These are phyloP conservation scores for Cydia pomonella DNA, from an alignment of 1,140 invertebrate species.

Conservation along the genomic window DNA sequence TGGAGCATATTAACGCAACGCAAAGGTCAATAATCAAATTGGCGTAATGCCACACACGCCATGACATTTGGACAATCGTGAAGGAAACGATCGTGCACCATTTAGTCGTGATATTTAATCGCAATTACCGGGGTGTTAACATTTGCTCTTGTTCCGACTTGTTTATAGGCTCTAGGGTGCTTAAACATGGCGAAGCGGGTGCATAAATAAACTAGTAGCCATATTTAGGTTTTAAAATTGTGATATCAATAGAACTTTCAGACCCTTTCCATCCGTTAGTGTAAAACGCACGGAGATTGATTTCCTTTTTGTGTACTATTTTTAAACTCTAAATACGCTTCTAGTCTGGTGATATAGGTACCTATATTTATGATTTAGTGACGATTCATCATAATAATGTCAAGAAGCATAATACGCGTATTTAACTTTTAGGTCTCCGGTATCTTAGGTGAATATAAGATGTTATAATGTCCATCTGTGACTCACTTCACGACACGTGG, in stretches of 20 bases:
- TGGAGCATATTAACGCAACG: neutral
- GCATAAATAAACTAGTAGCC: neutral
- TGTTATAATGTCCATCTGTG: too few relatives aligned
- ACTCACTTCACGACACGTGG: too few relatives aligned
- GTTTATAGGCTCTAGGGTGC: neutral
- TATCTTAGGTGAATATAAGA: too few relatives aligned
- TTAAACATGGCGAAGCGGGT: neutral
- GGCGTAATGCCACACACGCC: slow-evolving; percentile 24
- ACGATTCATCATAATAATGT: too few relatives aligned
- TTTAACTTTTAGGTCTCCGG: too few relatives aligned
- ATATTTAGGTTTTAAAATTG: neutral
- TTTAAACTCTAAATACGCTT: too few relatives aligned
- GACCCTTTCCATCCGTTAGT: neutral
- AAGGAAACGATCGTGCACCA: slow-evolving; percentile 23
- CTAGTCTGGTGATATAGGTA: too few relatives aligned
- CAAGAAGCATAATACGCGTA: too few relatives aligned
- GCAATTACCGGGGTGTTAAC: slow-evolving; percentile 17
- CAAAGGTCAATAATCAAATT: slow-evolving; percentile 13
- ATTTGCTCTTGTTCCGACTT: slow-evolving; percentile 1
- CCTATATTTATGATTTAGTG: too few relatives aligned
- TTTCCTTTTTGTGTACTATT: too few relatives aligned
- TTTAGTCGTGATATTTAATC: slow-evolving; percentile 31
- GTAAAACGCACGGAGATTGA: neutral
- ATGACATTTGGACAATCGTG: slow-evolving; percentile 21
- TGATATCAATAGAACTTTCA: neutral